A percentile compares a stretch with the other conserved stretches of the same genome.
These are phyloP conservation scores for Serrognathus titanus DNA, from an alignment of 2,888 invertebrate genomes.

Conservation along the genomic window DNA sequence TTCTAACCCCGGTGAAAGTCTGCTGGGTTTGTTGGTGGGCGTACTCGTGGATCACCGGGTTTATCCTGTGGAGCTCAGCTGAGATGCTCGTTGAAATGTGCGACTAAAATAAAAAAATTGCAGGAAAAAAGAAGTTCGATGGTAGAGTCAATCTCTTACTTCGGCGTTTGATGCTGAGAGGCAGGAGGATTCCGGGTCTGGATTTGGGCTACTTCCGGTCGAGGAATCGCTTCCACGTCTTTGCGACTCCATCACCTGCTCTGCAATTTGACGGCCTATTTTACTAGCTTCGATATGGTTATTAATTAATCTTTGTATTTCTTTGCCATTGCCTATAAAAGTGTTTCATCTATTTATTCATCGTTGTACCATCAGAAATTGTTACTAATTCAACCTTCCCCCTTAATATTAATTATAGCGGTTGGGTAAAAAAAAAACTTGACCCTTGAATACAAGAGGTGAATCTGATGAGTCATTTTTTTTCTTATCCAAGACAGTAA, in stretches of 20 bases:
- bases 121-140: neutral
- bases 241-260: slow-evolving; percentile 66
- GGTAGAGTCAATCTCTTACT: slow-evolving; percentile 7
- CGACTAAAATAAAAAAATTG: slow-evolving; percentile 36
- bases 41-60: slow-evolving; percentile 31
- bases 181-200: slow-evolving; percentile 41
- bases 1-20: slow-evolving; percentile 43
- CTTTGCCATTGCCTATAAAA: slow-evolving; percentile 52
- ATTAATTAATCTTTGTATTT: slow-evolving; percentile 68
- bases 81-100: slow-evolving; percentile 48
- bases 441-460: no score
- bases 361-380: no score
- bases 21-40: slow-evolving; percentile 6
- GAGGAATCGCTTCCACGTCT: slow-evolving; percentile 54
- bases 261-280: slow-evolving; percentile 81
- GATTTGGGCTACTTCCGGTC: slow-evolving; percentile 50
- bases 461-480: no score
- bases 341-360: slow-evolving; percentile 1
- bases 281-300: slow-evolving; percentile 79
- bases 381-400: no score
- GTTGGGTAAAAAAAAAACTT: no score
- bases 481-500: no score
- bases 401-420: no score
- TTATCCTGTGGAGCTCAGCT: slow-evolving; percentile 37
- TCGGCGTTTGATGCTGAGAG: slow-evolving; percentile 38